phyloP scores from a whole-genome alignment of 2,797 vertebrate species.

The Jordanella pulchra region DNA sequence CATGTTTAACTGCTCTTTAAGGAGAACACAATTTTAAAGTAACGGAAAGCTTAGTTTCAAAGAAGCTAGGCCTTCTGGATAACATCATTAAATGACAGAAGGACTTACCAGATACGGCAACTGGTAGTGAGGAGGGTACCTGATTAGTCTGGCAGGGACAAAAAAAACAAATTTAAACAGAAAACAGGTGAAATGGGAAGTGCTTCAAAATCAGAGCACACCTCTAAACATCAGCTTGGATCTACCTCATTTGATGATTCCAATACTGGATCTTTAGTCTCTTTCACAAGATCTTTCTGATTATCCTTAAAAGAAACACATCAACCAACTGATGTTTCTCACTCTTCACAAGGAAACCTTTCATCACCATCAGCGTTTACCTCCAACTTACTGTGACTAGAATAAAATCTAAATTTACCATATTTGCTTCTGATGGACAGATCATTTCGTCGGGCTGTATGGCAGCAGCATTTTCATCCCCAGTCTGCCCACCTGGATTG shows the following conservation, averaged over 20 bases:
- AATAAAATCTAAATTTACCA: constrained; percentile 40
- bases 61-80: neutral
- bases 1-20: no score
- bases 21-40: neutral
- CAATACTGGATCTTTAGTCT: neutral
- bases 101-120: constrained; percentile 42
- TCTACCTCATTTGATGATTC: constrained; percentile 28
- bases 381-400: neutral
- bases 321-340: neutral
- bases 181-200: neutral
- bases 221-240: neutral
- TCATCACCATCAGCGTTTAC: neutral
- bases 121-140: constrained; percentile 1
- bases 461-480: neutral
- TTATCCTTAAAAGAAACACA: constrained; percentile 26
- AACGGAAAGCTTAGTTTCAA: neutral
- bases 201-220: neutral
- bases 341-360: neutral
- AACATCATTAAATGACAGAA: neutral
- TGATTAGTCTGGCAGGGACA: constrained; percentile 15
- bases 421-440: constrained; percentile 26
- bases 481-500: constrained; percentile 6
- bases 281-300: neutral
- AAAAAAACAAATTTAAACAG: neutral
- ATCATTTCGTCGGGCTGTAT: neutral